These are phyloP conservation scores for Phalacrocorax aristotelis DNA, from an alignment of 2,113 vertebrate species.

Conservation along the genomic window DNA sequence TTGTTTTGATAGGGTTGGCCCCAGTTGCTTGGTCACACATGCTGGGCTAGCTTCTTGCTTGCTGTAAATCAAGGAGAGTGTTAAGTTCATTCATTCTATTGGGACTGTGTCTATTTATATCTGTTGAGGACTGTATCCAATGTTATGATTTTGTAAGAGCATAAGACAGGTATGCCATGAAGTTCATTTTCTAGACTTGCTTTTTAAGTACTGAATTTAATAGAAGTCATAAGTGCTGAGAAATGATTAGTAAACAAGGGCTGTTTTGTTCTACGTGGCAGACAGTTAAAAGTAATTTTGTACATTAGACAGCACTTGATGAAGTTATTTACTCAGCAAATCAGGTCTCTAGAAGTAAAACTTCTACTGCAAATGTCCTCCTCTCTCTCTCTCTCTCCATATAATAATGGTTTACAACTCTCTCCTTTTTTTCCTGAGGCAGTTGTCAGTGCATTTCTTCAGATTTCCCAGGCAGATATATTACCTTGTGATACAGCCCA, in stretches of 20 bases:
- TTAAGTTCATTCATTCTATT: neutral
- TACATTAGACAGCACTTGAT: neutral
- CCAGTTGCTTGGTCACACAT: neutral
- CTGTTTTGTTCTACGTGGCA: neutral
- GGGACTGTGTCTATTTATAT: neutral
- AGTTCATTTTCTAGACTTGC: neutral
- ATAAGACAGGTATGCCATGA: neutral
- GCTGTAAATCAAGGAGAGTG: neutral
- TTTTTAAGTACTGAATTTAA: neutral
- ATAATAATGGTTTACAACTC: neutral
- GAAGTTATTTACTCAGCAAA: neutral
- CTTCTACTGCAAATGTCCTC: neutral
- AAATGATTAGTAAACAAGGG: neutral
- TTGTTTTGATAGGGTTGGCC: neutral
- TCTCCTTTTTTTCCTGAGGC: neutral
- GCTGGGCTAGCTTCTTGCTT: neutral
- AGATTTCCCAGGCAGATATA: constrained; percentile 46
- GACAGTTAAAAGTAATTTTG: neutral
- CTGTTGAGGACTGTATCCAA: neutral
- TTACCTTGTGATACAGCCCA: constrained; percentile 11
- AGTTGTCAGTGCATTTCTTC: constrained; percentile 3
- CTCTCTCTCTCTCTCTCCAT: neutral
- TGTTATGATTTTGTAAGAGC: neutral
- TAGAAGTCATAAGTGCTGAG: neutral
- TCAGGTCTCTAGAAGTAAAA: neutral